These are phyloP conservation scores for Aquatica leii DNA, from an alignment of 2,888 invertebrate species.

Conservation along the genomic window DNA sequence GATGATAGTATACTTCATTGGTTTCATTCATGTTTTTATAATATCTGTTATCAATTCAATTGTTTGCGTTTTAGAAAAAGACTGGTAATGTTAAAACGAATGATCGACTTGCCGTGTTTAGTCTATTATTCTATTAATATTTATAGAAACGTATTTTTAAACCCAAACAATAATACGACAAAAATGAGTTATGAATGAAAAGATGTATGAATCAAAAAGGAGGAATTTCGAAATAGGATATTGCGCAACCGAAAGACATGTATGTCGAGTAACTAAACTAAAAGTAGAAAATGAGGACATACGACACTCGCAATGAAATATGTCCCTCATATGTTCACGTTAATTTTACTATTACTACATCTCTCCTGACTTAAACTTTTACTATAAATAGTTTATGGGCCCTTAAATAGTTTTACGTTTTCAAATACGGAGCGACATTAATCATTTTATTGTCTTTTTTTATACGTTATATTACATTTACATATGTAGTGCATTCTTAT, in stretches of 20 bases:
- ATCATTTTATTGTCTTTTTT: slow-evolving; percentile 9
- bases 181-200: slow-evolving; percentile 32
- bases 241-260: slow-evolving; percentile 23
- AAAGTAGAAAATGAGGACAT: slow-evolving; percentile 29
- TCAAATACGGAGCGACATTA: too few species aligned
- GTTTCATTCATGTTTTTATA: too few species aligned
- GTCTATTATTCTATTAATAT: too few species aligned
- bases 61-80: too few species aligned
- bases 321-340: slow-evolving; percentile 25
- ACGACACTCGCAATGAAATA: slow-evolving; percentile 30
- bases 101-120: too few species aligned
- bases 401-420: not conserved
- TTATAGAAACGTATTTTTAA: too few species aligned
- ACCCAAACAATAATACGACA: too few species aligned
- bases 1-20: too few species aligned
- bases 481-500: too few species aligned
- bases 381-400: slow-evolving; percentile 25
- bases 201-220: slow-evolving; percentile 27
- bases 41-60: too few species aligned
- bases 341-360: slow-evolving; percentile 32
- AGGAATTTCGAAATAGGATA: slow-evolving; percentile 31
- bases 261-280: slow-evolving; percentile 14
- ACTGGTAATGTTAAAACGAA: too few species aligned
- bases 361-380: slow-evolving; percentile 18
- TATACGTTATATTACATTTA: too few species aligned